Evolutionary conservation across 2,797 vertebrate species (phyloP), one percentile per base, ranked within the genome.

Genomic region (Melanotaenia pygmaea): DNA sequence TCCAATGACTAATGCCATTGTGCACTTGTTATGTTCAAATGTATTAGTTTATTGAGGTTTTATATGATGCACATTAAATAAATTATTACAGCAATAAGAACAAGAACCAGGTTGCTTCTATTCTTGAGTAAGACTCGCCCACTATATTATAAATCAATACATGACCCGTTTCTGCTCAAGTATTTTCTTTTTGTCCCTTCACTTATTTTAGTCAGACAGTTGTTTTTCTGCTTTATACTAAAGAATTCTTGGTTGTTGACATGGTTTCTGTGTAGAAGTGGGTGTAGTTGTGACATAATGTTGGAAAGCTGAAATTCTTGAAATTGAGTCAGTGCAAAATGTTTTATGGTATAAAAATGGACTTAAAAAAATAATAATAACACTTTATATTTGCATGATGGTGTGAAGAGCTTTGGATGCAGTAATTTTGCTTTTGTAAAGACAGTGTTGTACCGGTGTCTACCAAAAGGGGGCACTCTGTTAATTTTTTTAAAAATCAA

Each of bases 391-490:
- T 1, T 24, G 6, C n/a, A 0, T 8, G 22, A 45, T 32, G 13
- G 13, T 0, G 10, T 37, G n/a, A 65, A 0, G 11, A 35, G 12
- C 18, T 50, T 12, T 61, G 24, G 24, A 24, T 26, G 14, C 22
- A 45, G 11, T 14, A 7, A 38, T 51, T 38, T 4, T 34, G n/a
- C 53, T 20, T 40, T 12, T 59, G 3, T 72, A 5, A 26, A n/a
- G 16, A 4, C 3, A 18, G 3, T 61, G 74, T 64, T 43, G 10
- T 81, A 30, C 53, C 50, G 37, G 2, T 1, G 2, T 58, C 8
- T 24, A 71, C 79, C 88, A 88, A 38, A 66, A 1, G 79, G 77
- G 30, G 82, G 85, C 59, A 2, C 68, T 59, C 40, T 82, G 10
- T 43, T 58, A 24, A 76, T 59, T 74, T 81, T 70, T 1, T 37